Percentiles rank a stretch among this genome's conserved stretches.
These are phyloP conservation scores for Linepithema humile DNA, from an alignment of 1,140 invertebrate genomes.

Conservation along the genomic window DNA sequence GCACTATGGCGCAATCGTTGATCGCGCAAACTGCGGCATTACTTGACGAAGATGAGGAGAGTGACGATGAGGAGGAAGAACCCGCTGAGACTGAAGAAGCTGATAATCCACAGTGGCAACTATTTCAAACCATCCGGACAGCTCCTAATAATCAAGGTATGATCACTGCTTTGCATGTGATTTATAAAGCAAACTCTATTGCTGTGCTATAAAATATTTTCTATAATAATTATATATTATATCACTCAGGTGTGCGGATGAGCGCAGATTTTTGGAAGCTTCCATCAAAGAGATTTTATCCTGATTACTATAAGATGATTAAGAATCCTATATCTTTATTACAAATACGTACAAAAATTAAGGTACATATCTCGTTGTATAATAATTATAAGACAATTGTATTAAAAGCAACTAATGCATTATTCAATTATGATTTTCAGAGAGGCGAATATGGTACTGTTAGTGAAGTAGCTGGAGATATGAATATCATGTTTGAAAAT, in stretches of 20 bases:
- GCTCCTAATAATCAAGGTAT: conserved; percentile 88
- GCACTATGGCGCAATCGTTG: conserved; percentile 82
- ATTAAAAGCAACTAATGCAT: conserved; percentile 32
- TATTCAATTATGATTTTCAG: conserved; percentile 76
- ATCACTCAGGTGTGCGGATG: conserved; percentile 86
- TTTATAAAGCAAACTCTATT: neutral
- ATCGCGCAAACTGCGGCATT: conserved; percentile 84
- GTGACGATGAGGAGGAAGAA: conserved; percentile 87
- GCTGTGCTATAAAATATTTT: too few relatives aligned
- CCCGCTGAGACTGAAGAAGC: conserved; percentile 87
- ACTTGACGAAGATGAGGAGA: conserved; percentile 86
- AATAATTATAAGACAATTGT: conserved; percentile 2
- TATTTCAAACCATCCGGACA: conserved; percentile 91
- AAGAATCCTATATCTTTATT: conserved; percentile 97
- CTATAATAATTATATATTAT: neutral
- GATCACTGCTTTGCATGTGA: conserved; percentile 8
- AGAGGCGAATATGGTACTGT: conserved; percentile 94
- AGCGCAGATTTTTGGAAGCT: conserved; percentile 97
- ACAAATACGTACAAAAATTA: conserved; percentile 96
- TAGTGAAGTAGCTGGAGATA: conserved; percentile 95
- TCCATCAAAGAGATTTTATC: conserved; percentile 95
- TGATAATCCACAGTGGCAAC: conserved; percentile 91
- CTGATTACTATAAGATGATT: conserved; percentile 99
- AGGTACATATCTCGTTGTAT: conserved; percentile 84
- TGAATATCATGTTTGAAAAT: conserved; percentile 99